These are phyloP conservation scores for Notodonta ziczac DNA, from an alignment of 2,888 invertebrate genomes.

Conservation along the genomic window DNA sequence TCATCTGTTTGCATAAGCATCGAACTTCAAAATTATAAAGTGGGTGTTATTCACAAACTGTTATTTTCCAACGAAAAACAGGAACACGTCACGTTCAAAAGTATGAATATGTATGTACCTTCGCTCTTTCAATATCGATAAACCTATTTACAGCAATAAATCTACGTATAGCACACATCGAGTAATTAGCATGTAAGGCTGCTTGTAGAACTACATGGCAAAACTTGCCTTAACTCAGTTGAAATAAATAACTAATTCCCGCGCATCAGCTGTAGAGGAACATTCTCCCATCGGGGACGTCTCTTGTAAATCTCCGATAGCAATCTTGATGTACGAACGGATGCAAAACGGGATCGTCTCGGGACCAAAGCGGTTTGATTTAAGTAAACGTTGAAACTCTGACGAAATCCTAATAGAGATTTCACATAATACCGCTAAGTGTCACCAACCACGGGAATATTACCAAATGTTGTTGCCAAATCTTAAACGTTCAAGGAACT, in stretches of 20 bases:
- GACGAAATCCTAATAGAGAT: constrained; percentile 29
- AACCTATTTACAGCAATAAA: not conserved
- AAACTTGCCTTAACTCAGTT: constrained; percentile 46
- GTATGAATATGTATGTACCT: not conserved
- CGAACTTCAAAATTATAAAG: too few relatives aligned
- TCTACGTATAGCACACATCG: not conserved
- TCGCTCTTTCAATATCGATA: not conserved
- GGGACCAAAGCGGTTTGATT: constrained; percentile 67
- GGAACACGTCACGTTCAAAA: too few relatives aligned
- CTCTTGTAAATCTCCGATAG: constrained; percentile 83
- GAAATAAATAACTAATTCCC: constrained; percentile 72
- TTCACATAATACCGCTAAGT: not conserved
- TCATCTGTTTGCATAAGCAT: too few relatives aligned
- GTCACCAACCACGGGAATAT: constrained; percentile 1
- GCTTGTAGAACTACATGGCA: constrained; percentile 13
- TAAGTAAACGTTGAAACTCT: constrained; percentile 63
- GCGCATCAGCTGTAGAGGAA: constrained; percentile 64
- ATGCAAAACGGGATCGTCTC: constrained; percentile 80
- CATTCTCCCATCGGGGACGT: constrained; percentile 67
- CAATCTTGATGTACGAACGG: constrained; percentile 83
- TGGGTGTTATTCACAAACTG: too few relatives aligned
- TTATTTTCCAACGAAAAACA: too few relatives aligned
- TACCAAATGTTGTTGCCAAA: too few relatives aligned
- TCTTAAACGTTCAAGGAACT: too few relatives aligned
- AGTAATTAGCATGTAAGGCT: constrained; percentile 3